Evolutionary conservation across 2,113 vertebrate genomes (phyloP).

Genomic region (Colius striatus): DNA sequence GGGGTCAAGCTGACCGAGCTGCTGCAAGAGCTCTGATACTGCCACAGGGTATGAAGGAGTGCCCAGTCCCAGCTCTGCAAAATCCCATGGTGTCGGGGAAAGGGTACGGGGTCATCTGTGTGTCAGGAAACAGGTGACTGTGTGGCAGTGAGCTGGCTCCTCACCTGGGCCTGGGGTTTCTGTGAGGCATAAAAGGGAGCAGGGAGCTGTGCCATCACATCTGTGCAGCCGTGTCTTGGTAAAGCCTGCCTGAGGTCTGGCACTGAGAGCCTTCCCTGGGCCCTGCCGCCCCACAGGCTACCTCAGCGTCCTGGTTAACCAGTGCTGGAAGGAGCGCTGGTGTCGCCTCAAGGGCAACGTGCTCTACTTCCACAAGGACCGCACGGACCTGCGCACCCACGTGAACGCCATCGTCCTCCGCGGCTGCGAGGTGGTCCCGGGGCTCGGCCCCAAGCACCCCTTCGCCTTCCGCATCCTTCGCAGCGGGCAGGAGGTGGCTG

Average conservation of each 20-base stretch:
- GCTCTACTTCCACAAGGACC: conserved; percentile 90
- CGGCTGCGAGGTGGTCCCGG: conserved; percentile 89
- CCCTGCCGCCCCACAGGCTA: conserved; percentile 76
- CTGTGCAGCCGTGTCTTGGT: not conserved
- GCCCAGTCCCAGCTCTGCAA: not conserved
- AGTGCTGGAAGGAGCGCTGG: conserved; percentile 94
- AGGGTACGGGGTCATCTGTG: rapidly evolving
- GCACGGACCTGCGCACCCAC: conserved; percentile 81
- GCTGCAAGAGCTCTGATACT: not conserved
- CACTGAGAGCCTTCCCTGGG: not conserved
- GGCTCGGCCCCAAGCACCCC: conserved; percentile 92
- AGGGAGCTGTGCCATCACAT: not conserved
- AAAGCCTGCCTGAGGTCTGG: not conserved
- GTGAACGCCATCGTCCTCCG: conserved; percentile 82
- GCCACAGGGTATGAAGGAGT: not conserved
- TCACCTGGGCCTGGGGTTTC: not conserved
- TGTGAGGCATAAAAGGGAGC: not conserved
- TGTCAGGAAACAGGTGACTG: not conserved
- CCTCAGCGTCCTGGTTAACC: conserved; percentile 88
- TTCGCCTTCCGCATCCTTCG: conserved; percentile 93
- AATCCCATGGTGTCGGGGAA: not conserved
- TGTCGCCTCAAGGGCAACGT: conserved; percentile 86
- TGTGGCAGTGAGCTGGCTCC: not conserved
- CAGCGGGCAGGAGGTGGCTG: conserved; percentile 81
- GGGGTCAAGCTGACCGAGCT: not conserved